These are phyloP conservation scores for Stegodyphus mimosarum DNA, from an alignment of 1,140 invertebrate species.

Conservation along the genomic window DNA sequence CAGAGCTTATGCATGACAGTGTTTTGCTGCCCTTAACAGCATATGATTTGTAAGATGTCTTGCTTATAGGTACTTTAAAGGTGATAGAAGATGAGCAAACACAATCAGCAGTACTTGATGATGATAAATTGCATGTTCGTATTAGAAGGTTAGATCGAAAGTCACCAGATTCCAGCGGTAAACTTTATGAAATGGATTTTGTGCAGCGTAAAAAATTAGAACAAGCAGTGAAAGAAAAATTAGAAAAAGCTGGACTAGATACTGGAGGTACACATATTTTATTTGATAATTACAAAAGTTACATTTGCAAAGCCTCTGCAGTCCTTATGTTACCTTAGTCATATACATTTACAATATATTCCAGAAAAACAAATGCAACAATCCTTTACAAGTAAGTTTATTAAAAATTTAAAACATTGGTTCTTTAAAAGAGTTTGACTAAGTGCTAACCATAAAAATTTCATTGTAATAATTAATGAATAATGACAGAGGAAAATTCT, in stretches of 20 bases:
- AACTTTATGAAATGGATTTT: constrained; percentile 30
- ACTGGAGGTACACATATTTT: constrained; percentile 39
- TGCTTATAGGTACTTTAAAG: neutral
- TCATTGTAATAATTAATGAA: too few relatives aligned
- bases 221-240: constrained; percentile 58
- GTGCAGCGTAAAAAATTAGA: constrained; percentile 57
- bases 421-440: too few relatives aligned
- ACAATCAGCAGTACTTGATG: constrained; percentile 5
- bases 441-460: too few relatives aligned
- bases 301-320: too few relatives aligned
- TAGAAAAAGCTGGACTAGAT: constrained; percentile 59
- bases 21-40: neutral
- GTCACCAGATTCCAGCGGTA: neutral
- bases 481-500: too few relatives aligned
- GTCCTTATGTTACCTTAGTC: too few relatives aligned
- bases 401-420: too few relatives aligned
- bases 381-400: too few relatives aligned
- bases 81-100: neutral
- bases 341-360: too few relatives aligned
- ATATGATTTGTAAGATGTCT: neutral
- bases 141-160: constrained; percentile 25
- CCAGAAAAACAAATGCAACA: too few relatives aligned
- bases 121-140: constrained; percentile 40
- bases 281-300: too few relatives aligned
- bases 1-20: neutral